Percentiles rank a stretch among this genome's conserved stretches.
Conservation (phyloP, 2,888 invertebrate species). For the Idaea aversata region DNA sequence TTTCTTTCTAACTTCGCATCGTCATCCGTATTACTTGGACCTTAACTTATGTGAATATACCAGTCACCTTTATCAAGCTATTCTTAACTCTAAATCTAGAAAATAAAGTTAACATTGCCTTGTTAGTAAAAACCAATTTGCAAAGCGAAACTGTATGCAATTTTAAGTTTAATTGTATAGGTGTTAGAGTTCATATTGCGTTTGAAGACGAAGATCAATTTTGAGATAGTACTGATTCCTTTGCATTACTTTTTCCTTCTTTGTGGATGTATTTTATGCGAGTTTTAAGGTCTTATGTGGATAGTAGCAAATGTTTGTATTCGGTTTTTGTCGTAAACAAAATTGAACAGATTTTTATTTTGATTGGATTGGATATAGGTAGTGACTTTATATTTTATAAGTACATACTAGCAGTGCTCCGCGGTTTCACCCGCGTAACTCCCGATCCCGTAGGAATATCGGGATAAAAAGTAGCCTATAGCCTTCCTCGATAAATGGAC, state of each 20-base stretch:
- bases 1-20: constrained; percentile 80
- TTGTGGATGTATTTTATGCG: constrained; percentile 76
- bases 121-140: constrained; percentile 29
- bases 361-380: background rate
- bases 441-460: too few relatives aligned
- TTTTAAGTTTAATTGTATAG: constrained; percentile 7
- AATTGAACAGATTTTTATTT: background rate
- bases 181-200: constrained; percentile 34
- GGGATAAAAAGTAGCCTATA: too few relatives aligned
- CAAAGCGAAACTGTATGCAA: constrained; percentile 9
- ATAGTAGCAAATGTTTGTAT: constrained; percentile 48
- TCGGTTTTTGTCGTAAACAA: constrained; percentile 33
- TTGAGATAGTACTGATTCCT: constrained; percentile 78
- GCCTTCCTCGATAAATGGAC: too few relatives aligned
- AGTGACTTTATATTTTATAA: constrained; percentile 27
- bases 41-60: constrained; percentile 76
- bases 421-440: too few relatives aligned
- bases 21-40: constrained; percentile 79
- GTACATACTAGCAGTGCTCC: too few relatives aligned
- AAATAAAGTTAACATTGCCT: constrained; percentile 34
- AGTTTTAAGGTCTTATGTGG: constrained; percentile 74
- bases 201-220: constrained; percentile 64
- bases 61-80: constrained; percentile 34
- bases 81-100: constrained; percentile 35
- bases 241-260: constrained; percentile 78